phyloP scores from a whole-genome alignment of 1,140 invertebrate species.

The Rhagoletis zephyria region DNA sequence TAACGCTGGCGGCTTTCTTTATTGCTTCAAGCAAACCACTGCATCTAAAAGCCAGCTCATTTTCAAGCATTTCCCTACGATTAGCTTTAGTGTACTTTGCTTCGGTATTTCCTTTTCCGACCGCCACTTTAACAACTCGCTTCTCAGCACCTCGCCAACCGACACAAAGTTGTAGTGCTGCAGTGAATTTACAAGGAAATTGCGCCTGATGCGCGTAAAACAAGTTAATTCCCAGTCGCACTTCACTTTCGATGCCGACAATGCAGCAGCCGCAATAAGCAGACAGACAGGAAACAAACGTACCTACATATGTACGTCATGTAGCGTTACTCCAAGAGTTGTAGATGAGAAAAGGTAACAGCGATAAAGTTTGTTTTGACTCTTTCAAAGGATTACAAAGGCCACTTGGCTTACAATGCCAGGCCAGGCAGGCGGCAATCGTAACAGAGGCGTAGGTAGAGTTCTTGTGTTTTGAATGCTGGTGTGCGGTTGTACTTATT shows the following conservation, averaged over 20 bases:
- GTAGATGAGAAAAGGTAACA: not conserved
- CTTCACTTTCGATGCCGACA: slow-evolving; percentile 39
- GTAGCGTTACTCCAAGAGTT: not conserved
- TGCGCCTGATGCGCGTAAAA: slow-evolving; percentile 32
- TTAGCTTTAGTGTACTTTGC: slow-evolving; percentile 25
- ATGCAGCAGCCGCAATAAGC: slow-evolving; percentile 17
- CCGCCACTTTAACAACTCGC: not conserved
- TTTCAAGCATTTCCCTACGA: not conserved
- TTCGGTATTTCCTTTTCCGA: not conserved
- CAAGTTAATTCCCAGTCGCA: slow-evolving; percentile 35
- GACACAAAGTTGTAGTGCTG: not conserved
- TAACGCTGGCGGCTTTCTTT: not conserved
- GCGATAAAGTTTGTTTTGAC: slow-evolving; percentile 27
- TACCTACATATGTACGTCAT: not conserved
- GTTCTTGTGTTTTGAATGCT: not conserved
- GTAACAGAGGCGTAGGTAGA: not conserved
- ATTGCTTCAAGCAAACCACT: slow-evolving; percentile 1
- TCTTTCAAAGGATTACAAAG: slow-evolving; percentile 30
- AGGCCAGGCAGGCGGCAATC: not conserved
- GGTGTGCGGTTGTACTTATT: not conserved
- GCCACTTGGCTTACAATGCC: not conserved
- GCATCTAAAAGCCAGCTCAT: not conserved
- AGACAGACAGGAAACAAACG: not conserved
- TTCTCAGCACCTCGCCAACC: not conserved
- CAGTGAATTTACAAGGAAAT: slow-evolving; percentile 4